phyloP scores from a whole-genome alignment of 2,797 vertebrate genomes.

The Pipistrellus nathusii region DNA sequence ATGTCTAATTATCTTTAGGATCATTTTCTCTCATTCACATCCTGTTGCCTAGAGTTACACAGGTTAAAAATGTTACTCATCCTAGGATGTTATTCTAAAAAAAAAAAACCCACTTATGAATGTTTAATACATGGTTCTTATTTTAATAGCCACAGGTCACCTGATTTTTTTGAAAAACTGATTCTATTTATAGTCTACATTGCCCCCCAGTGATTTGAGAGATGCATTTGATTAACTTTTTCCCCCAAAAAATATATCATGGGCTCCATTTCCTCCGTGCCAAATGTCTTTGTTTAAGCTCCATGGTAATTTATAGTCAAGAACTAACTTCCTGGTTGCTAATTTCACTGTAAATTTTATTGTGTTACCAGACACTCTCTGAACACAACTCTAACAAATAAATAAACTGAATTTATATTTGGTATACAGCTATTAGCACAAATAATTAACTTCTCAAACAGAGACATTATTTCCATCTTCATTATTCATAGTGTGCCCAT shows the following conservation, averaged over 20 bases:
- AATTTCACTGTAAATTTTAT: slow-evolving; percentile 64
- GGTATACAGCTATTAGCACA: neutral
- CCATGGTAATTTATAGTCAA: neutral
- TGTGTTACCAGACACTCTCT: slow-evolving; percentile 31
- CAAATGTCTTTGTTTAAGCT: slow-evolving; percentile 52
- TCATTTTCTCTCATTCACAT: slow-evolving; percentile 30
- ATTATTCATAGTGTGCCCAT: slow-evolving; percentile 1
- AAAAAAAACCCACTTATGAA: neutral
- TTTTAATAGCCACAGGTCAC: neutral
- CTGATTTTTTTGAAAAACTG: neutral
- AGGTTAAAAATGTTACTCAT: slow-evolving; percentile 31
- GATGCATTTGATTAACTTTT: neutral
- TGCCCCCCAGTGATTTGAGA: neutral
- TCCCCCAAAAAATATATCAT: neutral
- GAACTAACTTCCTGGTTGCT: slow-evolving; percentile 30
- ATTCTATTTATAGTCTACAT: neutral
- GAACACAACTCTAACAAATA: slow-evolving; percentile 46
- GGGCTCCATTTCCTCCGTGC: neutral
- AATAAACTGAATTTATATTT: slow-evolving; percentile 71
- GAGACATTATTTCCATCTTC: slow-evolving; percentile 14
- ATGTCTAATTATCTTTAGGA: slow-evolving; percentile 76
- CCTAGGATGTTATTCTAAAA: neutral
- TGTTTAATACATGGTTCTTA: neutral
- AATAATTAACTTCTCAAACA: slow-evolving; percentile 63
- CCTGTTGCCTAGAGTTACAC: slow-evolving; percentile 11